Base-by-base conservation (phyloP, 2,888 invertebrate species). In the Netelia melanura region DNA sequence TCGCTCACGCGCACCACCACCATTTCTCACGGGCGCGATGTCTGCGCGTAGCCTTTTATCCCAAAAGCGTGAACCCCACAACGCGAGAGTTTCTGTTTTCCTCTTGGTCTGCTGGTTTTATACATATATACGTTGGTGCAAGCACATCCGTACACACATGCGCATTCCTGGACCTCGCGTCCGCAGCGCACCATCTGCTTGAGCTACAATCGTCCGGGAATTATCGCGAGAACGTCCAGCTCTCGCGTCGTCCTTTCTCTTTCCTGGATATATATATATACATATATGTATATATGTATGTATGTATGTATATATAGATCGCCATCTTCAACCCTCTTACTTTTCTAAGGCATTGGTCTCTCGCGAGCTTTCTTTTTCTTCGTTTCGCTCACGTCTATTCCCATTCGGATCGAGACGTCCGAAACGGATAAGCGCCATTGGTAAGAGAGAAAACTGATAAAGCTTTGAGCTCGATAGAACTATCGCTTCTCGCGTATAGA, bases 211-310 rank as follows among this genome's bases (percentile, higher is more conserved):
- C 82, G 71, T 75, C 71, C 54, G 52, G 75, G 75, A 85, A 85
- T 85, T 85, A 85, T 85, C 70, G 78, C 79, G 71, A 75, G 79
- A 79, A 85, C 75, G 71, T 79, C 75, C 72, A 78, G 65, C 52
- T 43, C 67, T 58, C 65, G 23, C 38, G 54, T 75, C 52, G 64
- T 68, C 61, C 17, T 54, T 25, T 67, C 71, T 10, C 71, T 11
- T 72, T 17, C 23, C 44, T 64, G 6, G 30, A 6, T 10, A 17
- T 23, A 61, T 21, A 23, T 62, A 9, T 11, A 25, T 25, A 62
- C 38, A 30, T 30, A 2, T 30, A 30, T 30, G 3, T 30, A 30
- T 30, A 0, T 30, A 30, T 30, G 3, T 2, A 30, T 30, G 3
- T 30, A 30, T 30, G 3, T 30, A 30, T 30, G 3, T 30, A 30